phyloP scores from a whole-genome alignment of 2,888 invertebrate genomes.

The Nemurella pictetii region DNA sequence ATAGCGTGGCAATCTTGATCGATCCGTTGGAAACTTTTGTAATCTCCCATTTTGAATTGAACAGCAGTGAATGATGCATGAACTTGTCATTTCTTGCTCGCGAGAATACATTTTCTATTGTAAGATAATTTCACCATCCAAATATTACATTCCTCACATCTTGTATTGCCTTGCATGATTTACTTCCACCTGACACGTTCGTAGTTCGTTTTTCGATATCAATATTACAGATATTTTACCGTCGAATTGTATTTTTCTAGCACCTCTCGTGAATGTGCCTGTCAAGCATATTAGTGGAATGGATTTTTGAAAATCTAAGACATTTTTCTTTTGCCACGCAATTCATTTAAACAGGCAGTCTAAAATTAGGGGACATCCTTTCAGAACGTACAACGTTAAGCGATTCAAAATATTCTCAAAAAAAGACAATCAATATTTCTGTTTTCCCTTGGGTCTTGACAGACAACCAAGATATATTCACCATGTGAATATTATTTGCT shows the following conservation, averaged over 20 bases:
- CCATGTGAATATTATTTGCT: neutral
- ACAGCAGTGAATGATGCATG: neutral
- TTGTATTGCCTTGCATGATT: neutral
- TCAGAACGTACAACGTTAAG: neutral
- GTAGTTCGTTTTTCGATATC: neutral
- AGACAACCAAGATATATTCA: neutral
- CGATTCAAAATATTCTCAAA: neutral
- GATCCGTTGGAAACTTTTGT: neutral
- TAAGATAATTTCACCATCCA: neutral
- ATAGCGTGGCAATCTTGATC: no score
- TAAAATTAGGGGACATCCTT: neutral
- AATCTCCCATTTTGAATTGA: neutral
- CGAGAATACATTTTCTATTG: neutral
- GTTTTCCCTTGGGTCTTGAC: neutral
- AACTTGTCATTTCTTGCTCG: neutral
- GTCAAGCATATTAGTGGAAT: neutral
- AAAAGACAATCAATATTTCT: neutral
- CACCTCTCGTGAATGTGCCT: neutral
- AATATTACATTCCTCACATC: neutral
- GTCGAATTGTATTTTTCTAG: neutral
- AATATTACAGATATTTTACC: neutral
- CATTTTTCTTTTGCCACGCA: no score
- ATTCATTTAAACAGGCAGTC: neutral
- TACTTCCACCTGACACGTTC: neutral
- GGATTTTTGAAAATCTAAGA: neutral